Conservation (phyloP, 2,113 vertebrate species). For the Donacobius atricapilla region DNA sequence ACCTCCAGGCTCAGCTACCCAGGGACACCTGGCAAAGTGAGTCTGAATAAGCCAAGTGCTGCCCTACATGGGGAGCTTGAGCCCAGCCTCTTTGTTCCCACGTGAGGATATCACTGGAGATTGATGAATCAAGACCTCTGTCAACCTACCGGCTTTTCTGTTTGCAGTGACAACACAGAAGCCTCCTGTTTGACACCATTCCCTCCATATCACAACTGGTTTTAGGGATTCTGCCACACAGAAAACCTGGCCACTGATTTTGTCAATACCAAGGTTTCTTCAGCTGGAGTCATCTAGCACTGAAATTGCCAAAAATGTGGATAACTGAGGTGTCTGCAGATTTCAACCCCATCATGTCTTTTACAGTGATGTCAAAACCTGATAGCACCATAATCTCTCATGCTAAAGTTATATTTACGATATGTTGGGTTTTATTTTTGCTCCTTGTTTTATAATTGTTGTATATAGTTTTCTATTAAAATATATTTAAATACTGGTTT, state of each 20-base stretch:
- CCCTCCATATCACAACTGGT: neutral
- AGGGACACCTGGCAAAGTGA: neutral
- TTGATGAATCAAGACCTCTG: neutral
- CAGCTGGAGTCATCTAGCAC: neutral
- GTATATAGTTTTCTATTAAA: neutral
- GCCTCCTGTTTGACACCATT: neutral
- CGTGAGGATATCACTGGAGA: neutral
- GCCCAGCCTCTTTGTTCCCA: neutral
- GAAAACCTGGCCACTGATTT: neutral
- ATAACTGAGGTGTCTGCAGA: neutral
- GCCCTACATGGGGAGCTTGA: neutral
- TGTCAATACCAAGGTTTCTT: neutral
- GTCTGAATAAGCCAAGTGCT: neutral
- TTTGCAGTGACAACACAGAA: neutral
- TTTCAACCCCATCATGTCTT: neutral
- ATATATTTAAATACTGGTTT: neutral
- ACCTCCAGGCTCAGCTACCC: neutral
- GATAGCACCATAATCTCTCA: neutral
- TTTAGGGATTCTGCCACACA: neutral
- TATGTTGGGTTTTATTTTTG: neutral
- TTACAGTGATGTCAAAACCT: neutral
- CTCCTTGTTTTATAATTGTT: neutral
- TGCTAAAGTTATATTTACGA: neutral
- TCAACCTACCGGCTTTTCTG: neutral
- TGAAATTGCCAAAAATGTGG: neutral